Conservation (phyloP, 2,113 vertebrate genomes). For the Mormyrus lacerda region DNA sequence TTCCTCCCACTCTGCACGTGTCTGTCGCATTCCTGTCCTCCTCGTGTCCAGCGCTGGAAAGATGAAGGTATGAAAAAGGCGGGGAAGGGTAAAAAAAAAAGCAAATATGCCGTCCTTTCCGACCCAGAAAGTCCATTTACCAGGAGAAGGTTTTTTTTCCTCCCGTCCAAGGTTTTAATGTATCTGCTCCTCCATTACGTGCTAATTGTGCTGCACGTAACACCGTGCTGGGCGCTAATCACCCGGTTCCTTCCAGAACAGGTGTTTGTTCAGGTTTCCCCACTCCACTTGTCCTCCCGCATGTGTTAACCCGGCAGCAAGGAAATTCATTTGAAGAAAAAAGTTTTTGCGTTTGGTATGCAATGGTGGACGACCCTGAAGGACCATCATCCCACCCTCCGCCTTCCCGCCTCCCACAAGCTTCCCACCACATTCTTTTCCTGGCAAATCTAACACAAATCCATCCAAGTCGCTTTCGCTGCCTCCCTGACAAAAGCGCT, state of each 20-base stretch:
- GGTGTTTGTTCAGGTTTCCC: background rate
- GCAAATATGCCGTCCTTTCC: background rate
- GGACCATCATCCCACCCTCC: background rate
- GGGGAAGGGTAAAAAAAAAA: background rate
- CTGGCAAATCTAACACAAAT: background rate
- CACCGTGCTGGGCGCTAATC: background rate
- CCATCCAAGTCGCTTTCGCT: background rate
- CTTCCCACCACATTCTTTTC: background rate
- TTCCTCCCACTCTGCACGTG: background rate
- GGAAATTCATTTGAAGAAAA: background rate
- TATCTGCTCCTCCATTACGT: background rate
- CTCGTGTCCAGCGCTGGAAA: background rate
- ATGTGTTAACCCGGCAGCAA: background rate
- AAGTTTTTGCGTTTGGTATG: background rate
- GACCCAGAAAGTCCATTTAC: background rate
- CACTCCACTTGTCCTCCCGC: background rate
- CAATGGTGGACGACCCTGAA: background rate
- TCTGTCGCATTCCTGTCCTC: background rate
- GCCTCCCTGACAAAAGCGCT: too few relatives aligned
- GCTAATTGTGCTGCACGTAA: background rate
- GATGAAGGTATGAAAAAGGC: background rate
- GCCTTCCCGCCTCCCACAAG: background rate
- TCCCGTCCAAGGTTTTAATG: background rate
- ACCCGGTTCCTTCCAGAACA: background rate
- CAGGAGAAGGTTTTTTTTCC: background rate